Base-by-base conservation (phyloP, 2,113 vertebrate genomes). In the Epinephelus lanceolatus region DNA sequence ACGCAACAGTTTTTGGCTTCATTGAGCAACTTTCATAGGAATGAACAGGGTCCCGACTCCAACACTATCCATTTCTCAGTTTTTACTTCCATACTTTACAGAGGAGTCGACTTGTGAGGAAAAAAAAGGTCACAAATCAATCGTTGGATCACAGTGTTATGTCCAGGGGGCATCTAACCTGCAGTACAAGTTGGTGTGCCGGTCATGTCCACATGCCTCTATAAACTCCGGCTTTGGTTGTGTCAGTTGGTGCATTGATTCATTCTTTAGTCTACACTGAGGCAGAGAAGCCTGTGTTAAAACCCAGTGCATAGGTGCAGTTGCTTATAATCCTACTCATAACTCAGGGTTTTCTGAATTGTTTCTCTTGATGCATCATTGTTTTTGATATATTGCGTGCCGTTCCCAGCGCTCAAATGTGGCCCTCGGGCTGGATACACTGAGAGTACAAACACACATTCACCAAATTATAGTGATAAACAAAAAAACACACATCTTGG, bases 391-490 rank as follows among this genome's bases (percentile, higher is more conserved):
- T 33, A 33, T 49, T 19, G 49, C 11, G 11, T 56, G 74, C 49
- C 51, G 61, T 42, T 74, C 40, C 70, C 63, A 73, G 47, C 21
- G 49, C 60, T 62, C 42, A 56, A 25, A 25, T 66, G 57, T 78
- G 74, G 33, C 72, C 56, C 75, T 15, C 19, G 53, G 40, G 71
- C 76, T 71, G 52, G 81, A 88, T 82, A 74, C 61, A 37, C 73
- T 6, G 49, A 55, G 56, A 37, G 33, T 42, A n/a, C 68, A 76
- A 78, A 84, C 69, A 71, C 33, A 51, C 85, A 67, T 71, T 66
- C 37, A 1, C 78, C 17, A 93, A 93, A 94, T 93, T 92, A 91
- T 83, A 93, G 86, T 88, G 78, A 88, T 85, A 68, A 89, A 88
- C 33, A 70, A 70, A 86, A 81, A 81, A 85, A 65, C 51, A 67